Evolutionary conservation across 64 coral and sea anemone species (phyloP), one percentile per base, ranked within the genome.

Genomic region (Actinia tenebrosa): DNA sequence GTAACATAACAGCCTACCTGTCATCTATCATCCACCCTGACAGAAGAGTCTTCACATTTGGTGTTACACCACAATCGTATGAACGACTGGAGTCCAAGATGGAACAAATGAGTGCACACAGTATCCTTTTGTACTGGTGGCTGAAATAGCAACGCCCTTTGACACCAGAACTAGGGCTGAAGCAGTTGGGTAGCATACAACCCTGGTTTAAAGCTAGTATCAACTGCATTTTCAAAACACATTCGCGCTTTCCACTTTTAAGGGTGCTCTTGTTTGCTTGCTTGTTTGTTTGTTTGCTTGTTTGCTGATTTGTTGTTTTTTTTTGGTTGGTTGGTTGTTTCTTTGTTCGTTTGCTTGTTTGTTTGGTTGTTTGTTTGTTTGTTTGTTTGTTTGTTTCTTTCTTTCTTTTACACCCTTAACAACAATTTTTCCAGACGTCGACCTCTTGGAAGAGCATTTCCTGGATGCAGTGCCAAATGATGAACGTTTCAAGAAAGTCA

Each of bases 21-120:
- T 92, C 97, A 20, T 93, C 93, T n/a, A 80, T 95, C 7, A 86
- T 99, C 10, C 86, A 95, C 86, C 97, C 97, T 72, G 91, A 93
- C 19, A 90, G 89, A 78, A 92, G 71, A 37, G 14, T 99, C 19
- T 99, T 99, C 72, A 89, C 93, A 16, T 99, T 93, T 88, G 93
- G 88, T 47, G 97, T 91, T 25, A 89, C 88, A 14, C 80, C 56
- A n/a, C 88, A 88, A 9, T 79, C 84, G 17, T 88, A 89, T n/a
- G 91, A 89, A 83, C 82, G 80, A 16, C 83, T 99, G 37, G 86
- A 94, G 46, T 87, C 86, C 5, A 99, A 91, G 23, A 86, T 99
- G 62, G 83, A 93, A 9, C 45, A 37, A 42, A 58, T 95, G 17
- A 87, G 89, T 68, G 97, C 88, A 1, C 83, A 77, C 56, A 99